Conservation (phyloP, 2,113 vertebrate genomes). For the Prochilodus magdalenae region DNA sequence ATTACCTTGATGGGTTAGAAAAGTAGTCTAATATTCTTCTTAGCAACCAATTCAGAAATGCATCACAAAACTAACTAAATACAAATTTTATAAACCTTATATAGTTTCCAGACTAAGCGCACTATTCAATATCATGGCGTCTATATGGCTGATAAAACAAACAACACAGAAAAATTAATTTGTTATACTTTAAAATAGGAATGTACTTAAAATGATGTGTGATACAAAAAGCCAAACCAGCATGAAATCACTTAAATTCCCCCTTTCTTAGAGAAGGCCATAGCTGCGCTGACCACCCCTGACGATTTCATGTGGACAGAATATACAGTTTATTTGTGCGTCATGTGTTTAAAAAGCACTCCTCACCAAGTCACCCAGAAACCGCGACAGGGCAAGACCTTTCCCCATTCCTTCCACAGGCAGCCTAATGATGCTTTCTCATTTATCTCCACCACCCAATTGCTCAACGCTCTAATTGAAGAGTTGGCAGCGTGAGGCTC, state of each 20-base stretch:
- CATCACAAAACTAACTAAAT: no score
- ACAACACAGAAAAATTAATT: background rate
- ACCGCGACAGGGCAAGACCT: constrained; percentile 32
- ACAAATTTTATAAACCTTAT: no score
- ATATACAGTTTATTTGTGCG: constrained; percentile 58
- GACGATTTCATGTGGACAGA: constrained; percentile 32
- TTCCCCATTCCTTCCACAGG: constrained; percentile 64
- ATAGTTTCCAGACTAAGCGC: no score
- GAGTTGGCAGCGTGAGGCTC: constrained; percentile 66
- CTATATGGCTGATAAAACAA: background rate
- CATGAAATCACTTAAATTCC: background rate
- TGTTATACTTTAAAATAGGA: background rate
- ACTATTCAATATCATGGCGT: background rate
- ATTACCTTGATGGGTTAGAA: no score
- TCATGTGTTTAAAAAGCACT: constrained; percentile 59
- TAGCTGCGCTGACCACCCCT: constrained; percentile 34
- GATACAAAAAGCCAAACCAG: background rate
- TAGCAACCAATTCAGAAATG: no score
- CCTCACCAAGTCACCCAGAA: constrained; percentile 15
- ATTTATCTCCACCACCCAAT: constrained; percentile 70
- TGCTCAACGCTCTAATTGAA: constrained; percentile 74
- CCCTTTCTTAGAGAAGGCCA: background rate
- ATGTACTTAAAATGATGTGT: background rate
- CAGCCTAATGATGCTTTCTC: constrained; percentile 53
- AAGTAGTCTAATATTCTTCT: no score